phyloP scores from a whole-genome alignment of 53 echinoderm and acorn worm species.

The Zoroaster sp. region DNA sequence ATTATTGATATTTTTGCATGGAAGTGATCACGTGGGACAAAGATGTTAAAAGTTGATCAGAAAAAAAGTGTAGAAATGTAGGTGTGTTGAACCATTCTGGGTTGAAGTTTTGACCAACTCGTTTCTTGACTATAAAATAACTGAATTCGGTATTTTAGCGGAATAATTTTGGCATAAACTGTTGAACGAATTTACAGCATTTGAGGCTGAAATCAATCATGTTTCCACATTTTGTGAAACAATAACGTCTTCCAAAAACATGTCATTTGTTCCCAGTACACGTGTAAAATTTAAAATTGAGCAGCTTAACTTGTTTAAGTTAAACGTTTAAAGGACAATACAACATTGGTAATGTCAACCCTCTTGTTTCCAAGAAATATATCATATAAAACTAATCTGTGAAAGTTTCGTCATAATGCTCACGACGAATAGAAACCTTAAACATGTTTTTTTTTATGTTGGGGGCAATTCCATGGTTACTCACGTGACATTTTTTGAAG shows the following conservation, averaged over 20 bases:
- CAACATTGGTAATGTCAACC: background rate
- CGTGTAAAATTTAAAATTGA: too few relatives aligned
- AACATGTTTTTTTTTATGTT: too few relatives aligned
- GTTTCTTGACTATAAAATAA: background rate
- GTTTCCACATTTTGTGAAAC: background rate
- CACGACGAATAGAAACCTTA: too few relatives aligned
- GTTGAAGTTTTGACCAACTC: background rate
- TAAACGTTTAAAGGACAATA: background rate
- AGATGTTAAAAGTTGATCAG: background rate
- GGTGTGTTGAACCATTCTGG: background rate
- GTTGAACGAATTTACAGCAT: background rate
- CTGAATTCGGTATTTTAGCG: background rate
- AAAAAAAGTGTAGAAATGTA: background rate
- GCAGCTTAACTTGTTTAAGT: background rate
- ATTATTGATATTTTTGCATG: slow-evolving; percentile 32
- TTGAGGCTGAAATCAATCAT: background rate
- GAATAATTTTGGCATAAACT: background rate
- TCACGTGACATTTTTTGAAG: too few relatives aligned
- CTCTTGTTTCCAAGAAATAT: background rate
- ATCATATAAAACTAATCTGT: background rate
- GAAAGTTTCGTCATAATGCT: too few relatives aligned
- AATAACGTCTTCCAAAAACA: background rate
- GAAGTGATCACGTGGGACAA: background rate
- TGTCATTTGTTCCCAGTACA: background rate
- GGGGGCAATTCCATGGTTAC: too few relatives aligned